A percentile compares a stretch with the other conserved stretches of the same genome.
Evolutionary conservation across 2,888 invertebrate genomes (phyloP).

Genomic region (Dryococelus australis): DNA sequence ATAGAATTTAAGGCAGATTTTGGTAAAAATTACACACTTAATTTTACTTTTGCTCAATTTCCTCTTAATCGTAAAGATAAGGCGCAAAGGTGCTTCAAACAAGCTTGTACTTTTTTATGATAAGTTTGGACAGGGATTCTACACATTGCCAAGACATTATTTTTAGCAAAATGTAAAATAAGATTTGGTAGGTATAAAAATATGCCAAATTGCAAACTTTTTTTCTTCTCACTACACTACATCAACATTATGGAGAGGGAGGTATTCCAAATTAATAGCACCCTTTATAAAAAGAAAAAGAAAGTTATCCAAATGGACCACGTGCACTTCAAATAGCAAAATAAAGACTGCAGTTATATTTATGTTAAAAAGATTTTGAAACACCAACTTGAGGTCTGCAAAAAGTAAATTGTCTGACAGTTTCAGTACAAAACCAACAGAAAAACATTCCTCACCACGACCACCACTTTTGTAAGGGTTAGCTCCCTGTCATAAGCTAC

Average conservation of each 20-base stretch:
- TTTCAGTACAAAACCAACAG: slow-evolving; percentile 40
- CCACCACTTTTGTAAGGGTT: slow-evolving; percentile 47
- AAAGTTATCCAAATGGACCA: slow-evolving; percentile 44
- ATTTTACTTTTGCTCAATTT: slow-evolving; percentile 53
- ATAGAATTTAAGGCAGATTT: slow-evolving; percentile 75
- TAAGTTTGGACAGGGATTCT: slow-evolving; percentile 64
- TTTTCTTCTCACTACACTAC: slow-evolving; percentile 31
- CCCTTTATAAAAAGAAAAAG: slow-evolving; percentile 43
- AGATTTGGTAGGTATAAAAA: slow-evolving; percentile 32
- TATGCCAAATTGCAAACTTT: slow-evolving; percentile 34
- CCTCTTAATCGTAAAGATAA: slow-evolving; percentile 67
- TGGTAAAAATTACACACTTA: slow-evolving; percentile 67
- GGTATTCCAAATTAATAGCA: slow-evolving; percentile 44
- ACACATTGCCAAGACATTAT: slow-evolving; percentile 60
- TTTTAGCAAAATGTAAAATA: slow-evolving; percentile 33
- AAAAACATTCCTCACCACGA: slow-evolving; percentile 47
- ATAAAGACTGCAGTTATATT: slow-evolving; percentile 23
- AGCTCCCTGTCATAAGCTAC: slow-evolving; percentile 47
- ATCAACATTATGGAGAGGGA: slow-evolving; percentile 28
- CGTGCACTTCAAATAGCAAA: slow-evolving; percentile 38
- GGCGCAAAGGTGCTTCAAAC: slow-evolving; percentile 77
- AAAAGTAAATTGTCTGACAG: slow-evolving; percentile 16
- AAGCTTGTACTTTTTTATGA: slow-evolving; percentile 71
- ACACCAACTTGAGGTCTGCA: slow-evolving; percentile 5
- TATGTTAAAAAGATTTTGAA: slow-evolving; percentile 19